A percentile compares a stretch with the other conserved stretches of the same genome.
Evolutionary conservation across 2,113 vertebrate genomes (phyloP).

Genomic region (Silurus glanis): DNA sequence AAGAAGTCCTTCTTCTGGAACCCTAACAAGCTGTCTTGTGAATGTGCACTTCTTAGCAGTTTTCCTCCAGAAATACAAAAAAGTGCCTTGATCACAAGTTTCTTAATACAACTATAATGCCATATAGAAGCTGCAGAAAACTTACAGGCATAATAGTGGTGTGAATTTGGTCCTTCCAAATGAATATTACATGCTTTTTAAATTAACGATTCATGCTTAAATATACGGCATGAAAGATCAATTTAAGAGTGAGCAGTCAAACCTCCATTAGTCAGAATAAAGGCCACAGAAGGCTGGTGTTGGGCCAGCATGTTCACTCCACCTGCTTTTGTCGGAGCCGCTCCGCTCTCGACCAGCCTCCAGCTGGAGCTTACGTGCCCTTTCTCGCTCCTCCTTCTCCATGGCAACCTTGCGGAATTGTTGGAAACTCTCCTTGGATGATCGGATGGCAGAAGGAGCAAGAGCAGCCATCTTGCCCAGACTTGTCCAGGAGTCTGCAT

Average conservation of each 20-base stretch:
- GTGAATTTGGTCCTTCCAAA: too few species aligned
- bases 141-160: too few species aligned
- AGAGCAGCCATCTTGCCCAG: constrained; percentile 73
- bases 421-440: constrained; percentile 84
- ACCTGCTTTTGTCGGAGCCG: constrained; percentile 64
- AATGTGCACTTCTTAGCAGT: not conserved
- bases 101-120: not conserved
- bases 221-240: not conserved
- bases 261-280: not conserved
- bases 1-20: not conserved
- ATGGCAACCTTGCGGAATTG: constrained; percentile 83
- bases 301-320: not conserved
- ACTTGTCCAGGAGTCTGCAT: constrained; percentile 81
- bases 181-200: too few species aligned
- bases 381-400: constrained; percentile 77
- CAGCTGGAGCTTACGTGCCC: constrained; percentile 67
- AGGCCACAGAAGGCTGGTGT: not conserved
- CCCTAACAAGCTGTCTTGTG: not conserved
- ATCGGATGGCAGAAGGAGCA: constrained; percentile 69
- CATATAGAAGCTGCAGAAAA: not conserved
- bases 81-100: not conserved
- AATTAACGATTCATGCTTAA: not conserved
- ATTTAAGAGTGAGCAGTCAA: not conserved
- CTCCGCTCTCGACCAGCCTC: constrained; percentile 61
- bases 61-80: not conserved